phyloP scores from a whole-genome alignment of 2,888 invertebrate species.

The Panzeria rudis region DNA sequence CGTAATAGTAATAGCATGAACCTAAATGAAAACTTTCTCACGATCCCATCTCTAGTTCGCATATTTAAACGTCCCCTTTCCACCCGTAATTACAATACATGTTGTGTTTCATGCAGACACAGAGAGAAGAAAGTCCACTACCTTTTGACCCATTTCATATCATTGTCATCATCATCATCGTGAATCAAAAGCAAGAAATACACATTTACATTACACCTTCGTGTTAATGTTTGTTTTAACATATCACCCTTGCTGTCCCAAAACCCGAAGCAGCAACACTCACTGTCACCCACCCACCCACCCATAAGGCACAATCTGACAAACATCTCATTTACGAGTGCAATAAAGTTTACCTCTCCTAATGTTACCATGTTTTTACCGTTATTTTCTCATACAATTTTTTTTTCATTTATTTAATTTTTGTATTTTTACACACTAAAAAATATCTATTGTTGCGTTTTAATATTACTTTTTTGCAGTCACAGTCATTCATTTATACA shows the following conservation, averaged over 20 bases:
- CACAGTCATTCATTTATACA: neutral
- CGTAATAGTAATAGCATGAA: too few relatives aligned
- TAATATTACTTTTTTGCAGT: conserved; percentile 3
- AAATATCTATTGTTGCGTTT: conserved; percentile 12
- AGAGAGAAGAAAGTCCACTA: conserved; percentile 39
- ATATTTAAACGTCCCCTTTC: neutral
- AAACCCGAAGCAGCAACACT: neutral
- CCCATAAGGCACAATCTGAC: neutral
- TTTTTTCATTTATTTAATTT: conserved; percentile 7
- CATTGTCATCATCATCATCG: conserved; percentile 38
- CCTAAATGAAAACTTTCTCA: neutral
- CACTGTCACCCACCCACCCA: neutral
- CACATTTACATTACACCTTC: conserved; percentile 17
- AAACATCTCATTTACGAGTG: conserved; percentile 13
- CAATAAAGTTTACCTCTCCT: conserved; percentile 43
- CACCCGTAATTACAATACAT: neutral
- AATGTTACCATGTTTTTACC: conserved; percentile 31
- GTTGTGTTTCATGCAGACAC: neutral
- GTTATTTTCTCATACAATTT: conserved; percentile 40
- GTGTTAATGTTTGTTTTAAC: conserved; percentile 46
- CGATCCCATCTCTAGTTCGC: neutral
- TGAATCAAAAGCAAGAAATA: conserved; percentile 26
- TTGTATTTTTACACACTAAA: conserved; percentile 30
- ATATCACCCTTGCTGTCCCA: neutral
- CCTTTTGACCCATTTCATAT: conserved; percentile 71